phyloP scores from a whole-genome alignment of 1,140 invertebrate species.

The Eriosoma lanigerum region DNA sequence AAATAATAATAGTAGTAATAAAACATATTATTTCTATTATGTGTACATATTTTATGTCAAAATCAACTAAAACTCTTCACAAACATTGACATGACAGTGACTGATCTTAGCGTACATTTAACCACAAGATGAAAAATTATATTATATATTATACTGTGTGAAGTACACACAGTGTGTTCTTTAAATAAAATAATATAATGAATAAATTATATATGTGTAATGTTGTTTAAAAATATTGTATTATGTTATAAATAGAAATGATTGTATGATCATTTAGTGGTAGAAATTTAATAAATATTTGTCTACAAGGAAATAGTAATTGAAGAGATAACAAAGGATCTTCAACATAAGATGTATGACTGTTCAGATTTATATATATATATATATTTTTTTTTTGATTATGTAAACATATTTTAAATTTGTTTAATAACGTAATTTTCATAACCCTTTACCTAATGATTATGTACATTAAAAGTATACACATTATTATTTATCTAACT shows the following conservation, averaged over 20 bases:
- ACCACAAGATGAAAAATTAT: background rate
- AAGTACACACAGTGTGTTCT: background rate
- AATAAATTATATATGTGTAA: background rate
- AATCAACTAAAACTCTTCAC: conserved; percentile 7
- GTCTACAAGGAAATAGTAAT: background rate
- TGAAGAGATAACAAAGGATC: background rate
- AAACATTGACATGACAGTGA: background rate
- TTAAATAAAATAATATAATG: background rate
- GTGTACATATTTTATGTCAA: background rate
- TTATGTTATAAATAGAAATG: conserved; percentile 15
- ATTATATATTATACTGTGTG: background rate
- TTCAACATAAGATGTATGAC: too few species aligned
- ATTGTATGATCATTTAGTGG: conserved; percentile 9
- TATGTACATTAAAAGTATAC: conserved; percentile 7
- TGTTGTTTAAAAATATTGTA: background rate
- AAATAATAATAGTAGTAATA: too few species aligned
- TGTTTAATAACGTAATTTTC: conserved; percentile 19
- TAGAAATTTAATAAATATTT: background rate
- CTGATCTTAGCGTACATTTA: background rate
- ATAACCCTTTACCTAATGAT: conserved; percentile 34
- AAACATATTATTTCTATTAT: too few species aligned
- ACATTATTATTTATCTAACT: conserved; percentile 16
- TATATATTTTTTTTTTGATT: conserved; percentile 39
- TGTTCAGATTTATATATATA: too few species aligned
- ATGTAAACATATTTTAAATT: background rate